Base-by-base conservation (phyloP, 2,113 vertebrate genomes). In the Misgurnus mizolepis region DNA sequence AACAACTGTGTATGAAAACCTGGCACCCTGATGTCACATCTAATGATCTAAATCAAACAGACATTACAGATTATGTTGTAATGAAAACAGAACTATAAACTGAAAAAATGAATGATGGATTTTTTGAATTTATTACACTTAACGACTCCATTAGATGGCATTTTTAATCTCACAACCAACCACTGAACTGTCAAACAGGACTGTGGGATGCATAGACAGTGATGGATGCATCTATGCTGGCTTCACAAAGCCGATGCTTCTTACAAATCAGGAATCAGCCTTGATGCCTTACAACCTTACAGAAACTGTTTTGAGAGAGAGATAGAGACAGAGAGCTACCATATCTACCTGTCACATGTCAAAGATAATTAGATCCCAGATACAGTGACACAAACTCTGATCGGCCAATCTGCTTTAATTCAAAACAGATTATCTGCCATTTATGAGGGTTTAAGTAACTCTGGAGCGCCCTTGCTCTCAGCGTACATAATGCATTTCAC, bases 401-500 rank as follows among this genome's bases (percentile, higher is more conserved):
- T 61, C 61, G 77, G 56, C 41, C 66, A 79, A 79, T 61, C 66
- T 61, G 56, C 67, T 61, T 9, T 79, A 39, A 79, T 69, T 79
- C 55, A 17, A 50, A 70, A 62, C 45, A 69, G 58, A 79, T 79
- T 58, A 70, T 45, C 61, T 18, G 11, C 27, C 79, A 41, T 43
- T 67, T 39, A 39, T 41, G 39, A 39, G 40, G 12, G 39, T 74
- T 60, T 74, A 41, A n/a, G 12, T 58, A 4, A 15, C 69, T 74
- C 17, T 7, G 49, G 53, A 70, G 56, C 56, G 22, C 45, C 43
- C 39, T 65, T 53, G 18, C 78, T 11, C 5, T 80, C 73, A 18
- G 60, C 47, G 49, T 45, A 34, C 8, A 43, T 61, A 66, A 53
- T 34, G n/a, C 40, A 56, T 67, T 27, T 45, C 45, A 62, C 15